Conservation (phyloP, 2,888 invertebrate species). For the Xestia rhomboidea region DNA sequence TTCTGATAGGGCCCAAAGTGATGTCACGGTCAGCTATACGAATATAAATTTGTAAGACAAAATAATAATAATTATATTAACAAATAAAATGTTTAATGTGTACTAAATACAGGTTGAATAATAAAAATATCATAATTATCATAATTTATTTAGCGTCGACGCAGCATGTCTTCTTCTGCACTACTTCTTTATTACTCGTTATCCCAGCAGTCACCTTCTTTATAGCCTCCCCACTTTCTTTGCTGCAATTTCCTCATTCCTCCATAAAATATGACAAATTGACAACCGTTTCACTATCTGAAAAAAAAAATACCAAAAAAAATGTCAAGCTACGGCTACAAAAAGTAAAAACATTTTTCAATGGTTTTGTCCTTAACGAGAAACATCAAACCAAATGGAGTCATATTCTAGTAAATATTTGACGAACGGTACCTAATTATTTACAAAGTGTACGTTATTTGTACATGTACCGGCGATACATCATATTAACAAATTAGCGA, state of each 20-base stretch:
- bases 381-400: conserved; percentile 32
- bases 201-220: neutral
- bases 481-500: conserved; percentile 67
- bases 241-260: neutral
- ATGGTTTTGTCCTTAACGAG: conserved; percentile 4
- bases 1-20: too few relatives aligned
- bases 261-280: neutral
- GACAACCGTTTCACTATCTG: neutral
- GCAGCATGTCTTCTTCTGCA: neutral
- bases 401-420: conserved; percentile 47
- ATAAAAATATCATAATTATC: too few relatives aligned
- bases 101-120: too few relatives aligned
- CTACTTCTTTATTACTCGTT: neutral
- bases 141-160: neutral
- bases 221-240: neutral
- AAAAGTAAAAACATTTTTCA: neutral
- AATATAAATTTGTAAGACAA: too few relatives aligned
- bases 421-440: conserved; percentile 53
- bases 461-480: conserved; percentile 48
- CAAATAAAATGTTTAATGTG: too few relatives aligned
- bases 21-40: too few relatives aligned
- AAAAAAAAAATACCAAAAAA: neutral
- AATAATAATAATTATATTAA: too few relatives aligned
- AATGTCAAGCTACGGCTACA: conserved; percentile 6
- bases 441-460: conserved; percentile 44